A percentile compares a stretch with the other conserved stretches of the same genome.
Conservation (phyloP, 2,888 invertebrate species). For the Diachrysia chrysitis region DNA sequence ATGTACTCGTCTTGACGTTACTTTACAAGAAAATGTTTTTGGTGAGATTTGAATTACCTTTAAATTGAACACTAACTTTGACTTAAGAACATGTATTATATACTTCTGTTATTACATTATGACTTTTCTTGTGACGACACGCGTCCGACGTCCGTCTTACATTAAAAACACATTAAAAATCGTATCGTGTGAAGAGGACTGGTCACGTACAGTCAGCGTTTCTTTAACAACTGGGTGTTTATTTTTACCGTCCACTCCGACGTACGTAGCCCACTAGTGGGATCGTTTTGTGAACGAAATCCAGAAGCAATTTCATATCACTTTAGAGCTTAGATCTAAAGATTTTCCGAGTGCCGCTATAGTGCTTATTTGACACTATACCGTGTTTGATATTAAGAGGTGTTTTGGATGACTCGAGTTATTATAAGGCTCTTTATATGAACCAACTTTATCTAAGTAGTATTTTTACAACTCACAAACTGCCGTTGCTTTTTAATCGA, state of each 20-base stretch:
- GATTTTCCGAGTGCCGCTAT: constrained; percentile 9
- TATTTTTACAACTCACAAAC: neutral
- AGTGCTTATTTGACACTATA: constrained; percentile 30
- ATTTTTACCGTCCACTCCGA: constrained; percentile 67
- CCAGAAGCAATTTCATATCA: constrained; percentile 51
- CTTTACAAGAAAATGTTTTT: too few species aligned
- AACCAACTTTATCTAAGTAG: too few species aligned
- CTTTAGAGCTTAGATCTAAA: constrained; percentile 33
- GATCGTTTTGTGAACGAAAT: constrained; percentile 36
- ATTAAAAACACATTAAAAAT: constrained; percentile 40
- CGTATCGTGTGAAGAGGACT: constrained; percentile 58
- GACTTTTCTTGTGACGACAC: too few species aligned
- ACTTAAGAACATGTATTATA: too few species aligned
- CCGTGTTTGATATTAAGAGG: constrained; percentile 2
- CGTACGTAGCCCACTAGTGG: constrained; percentile 48
- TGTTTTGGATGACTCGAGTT: neutral
- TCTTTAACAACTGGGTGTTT: constrained; percentile 78
- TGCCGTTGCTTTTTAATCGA: too few species aligned
- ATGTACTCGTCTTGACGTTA: too few species aligned
- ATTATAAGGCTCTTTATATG: neutral
- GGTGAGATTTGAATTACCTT: too few species aligned
- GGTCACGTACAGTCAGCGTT: constrained; percentile 69
- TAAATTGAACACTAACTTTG: too few species aligned
- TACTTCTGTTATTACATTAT: too few species aligned
- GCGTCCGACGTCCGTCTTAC: constrained; percentile 9